Evolutionary conservation across 2,888 invertebrate genomes (phyloP), one percentile per base, ranked within the genome.

Genomic region (Diaprepes abbreviatus): DNA sequence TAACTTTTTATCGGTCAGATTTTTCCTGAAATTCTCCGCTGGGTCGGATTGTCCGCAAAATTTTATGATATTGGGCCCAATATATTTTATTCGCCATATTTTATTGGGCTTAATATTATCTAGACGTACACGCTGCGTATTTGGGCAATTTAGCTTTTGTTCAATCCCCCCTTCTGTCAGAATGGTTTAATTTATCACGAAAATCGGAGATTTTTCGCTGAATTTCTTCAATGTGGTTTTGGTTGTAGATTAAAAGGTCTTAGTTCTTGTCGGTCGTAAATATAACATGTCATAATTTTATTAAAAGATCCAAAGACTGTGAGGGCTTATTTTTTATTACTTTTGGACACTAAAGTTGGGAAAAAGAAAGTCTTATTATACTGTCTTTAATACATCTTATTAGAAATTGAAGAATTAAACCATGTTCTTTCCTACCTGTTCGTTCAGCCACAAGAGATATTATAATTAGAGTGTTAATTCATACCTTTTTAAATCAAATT

Each of bases 51-150:
- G 69, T 52, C 59, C 69, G 69, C 69, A 69, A 64, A 64, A 64
- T 64, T 69, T 69, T 64, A 69, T 57, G 69, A 69, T 64, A 69
- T 64, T 43, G 69, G 63, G 14, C 48, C 31, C 64, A 35, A 58
- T 66, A 66, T 66, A 59, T 66, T 66, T 66, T 58, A 66, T 66
- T 66, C 55, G 31, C 58, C 43, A 68, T 63, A 64, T 68, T 69
- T 69, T 69, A 69, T 69, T 69, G 69, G 16, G 33, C 58, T 69
- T 69, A 69, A 69, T 69, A 64, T 64, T 69, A 69, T 69, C 69
- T 69, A 40, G 64, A 69, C 64, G 40, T 58, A 64, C 58, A 52
- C 63, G 69, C 59, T 58, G 58, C 69, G 24, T 52, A 52, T 66
- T 66, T 59, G 12, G 55, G 52, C 59, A 58, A 66, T 58, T 69